A percentile compares a stretch with the other conserved stretches of the same genome.
Conservation (phyloP, 2,888 invertebrate species). For the Parnassius mnemosyne region DNA sequence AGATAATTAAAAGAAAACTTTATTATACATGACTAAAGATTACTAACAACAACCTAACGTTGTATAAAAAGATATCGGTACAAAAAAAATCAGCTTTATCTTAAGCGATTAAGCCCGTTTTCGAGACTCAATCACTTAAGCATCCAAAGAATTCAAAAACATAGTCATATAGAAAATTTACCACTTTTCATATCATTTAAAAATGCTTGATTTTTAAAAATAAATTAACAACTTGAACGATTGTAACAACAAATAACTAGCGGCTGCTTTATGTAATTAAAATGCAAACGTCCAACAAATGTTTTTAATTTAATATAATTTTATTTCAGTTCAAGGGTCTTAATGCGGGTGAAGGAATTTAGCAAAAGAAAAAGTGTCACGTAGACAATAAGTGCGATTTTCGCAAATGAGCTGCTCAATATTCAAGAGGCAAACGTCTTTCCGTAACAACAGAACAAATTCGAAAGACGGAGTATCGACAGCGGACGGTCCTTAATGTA, state of each 20-base stretch:
- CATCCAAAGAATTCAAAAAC: too few relatives aligned
- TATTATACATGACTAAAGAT: too few relatives aligned
- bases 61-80: too few relatives aligned
- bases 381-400: constrained; percentile 76
- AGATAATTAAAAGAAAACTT: too few relatives aligned
- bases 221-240: background rate
- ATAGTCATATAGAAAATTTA: too few relatives aligned
- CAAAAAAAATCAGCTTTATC: too few relatives aligned
- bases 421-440: constrained; percentile 72
- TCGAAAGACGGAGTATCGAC: constrained; percentile 76
- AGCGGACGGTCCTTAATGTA: constrained; percentile 72
- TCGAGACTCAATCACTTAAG: too few relatives aligned
- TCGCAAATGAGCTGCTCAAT: constrained; percentile 74
- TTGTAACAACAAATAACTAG: constrained; percentile 12
- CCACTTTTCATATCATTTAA: too few relatives aligned
- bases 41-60: too few relatives aligned
- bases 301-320: constrained; percentile 53
- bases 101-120: too few relatives aligned
- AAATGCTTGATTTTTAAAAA: too few relatives aligned
- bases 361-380: constrained; percentile 65
- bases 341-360: constrained; percentile 42
- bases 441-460: constrained; percentile 77
- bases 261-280: constrained; percentile 13
- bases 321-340: constrained; percentile 38
- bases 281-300: constrained; percentile 18